Evolutionary conservation across 1,140 invertebrate species (phyloP).

Genomic region (Platyura marginata): DNA sequence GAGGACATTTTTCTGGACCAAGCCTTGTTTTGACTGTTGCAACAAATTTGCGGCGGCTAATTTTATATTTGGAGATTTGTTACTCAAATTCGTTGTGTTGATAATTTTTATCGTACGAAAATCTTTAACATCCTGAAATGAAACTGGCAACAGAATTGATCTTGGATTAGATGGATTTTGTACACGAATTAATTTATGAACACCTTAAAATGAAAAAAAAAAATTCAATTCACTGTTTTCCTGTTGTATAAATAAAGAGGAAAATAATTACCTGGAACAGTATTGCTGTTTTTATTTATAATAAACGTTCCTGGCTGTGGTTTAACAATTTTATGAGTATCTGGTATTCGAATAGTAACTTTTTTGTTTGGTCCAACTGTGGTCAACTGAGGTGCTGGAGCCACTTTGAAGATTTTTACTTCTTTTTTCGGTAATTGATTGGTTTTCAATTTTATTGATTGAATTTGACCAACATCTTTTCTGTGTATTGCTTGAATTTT

Average conservation of each 20-base stretch:
- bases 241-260: conserved; percentile 8
- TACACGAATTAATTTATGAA: conserved; percentile 16
- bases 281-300: conserved; percentile 3
- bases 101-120: conserved; percentile 52
- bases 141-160: conserved; percentile 46
- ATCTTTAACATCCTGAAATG: conserved; percentile 45
- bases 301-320: conserved; percentile 2
- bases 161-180: conserved; percentile 28
- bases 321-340: conserved; percentile 1
- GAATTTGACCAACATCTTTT: not conserved
- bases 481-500: not conserved
- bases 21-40: conserved; percentile 21
- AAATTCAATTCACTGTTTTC: not conserved
- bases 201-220: conserved; percentile 10
- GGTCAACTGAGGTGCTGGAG: not conserved
- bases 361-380: not conserved
- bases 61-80: conserved; percentile 30
- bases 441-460: not conserved
- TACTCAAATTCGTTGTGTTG: conserved; percentile 34
- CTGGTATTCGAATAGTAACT: conserved; percentile 2
- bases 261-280: conserved; percentile 4
- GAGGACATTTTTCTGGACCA: conserved; percentile 8
- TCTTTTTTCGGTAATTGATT: not conserved
- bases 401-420: conserved; percentile 2
- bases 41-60: conserved; percentile 27